Percentiles rank a stretch among this genome's conserved stretches.
These are phyloP conservation scores for Pyxicephalus adspersus DNA, from an alignment of 2,113 vertebrate species.

Conservation along the genomic window DNA sequence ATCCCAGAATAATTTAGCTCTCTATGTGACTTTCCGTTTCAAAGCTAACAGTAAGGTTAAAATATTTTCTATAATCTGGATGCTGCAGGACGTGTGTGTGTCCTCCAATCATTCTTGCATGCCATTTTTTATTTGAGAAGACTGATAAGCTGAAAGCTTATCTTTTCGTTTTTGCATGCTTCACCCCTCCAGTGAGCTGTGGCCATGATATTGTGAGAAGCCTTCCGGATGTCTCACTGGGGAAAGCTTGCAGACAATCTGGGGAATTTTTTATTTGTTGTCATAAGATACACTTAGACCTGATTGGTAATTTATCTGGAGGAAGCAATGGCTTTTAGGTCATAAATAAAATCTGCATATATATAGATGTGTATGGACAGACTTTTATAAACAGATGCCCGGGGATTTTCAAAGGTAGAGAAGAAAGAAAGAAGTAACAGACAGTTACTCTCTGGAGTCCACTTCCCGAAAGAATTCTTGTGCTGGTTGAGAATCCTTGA, in stretches of 20 bases:
- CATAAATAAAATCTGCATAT: conserved; percentile 41
- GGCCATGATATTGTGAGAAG: conserved; percentile 12
- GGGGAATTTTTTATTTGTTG: conserved; percentile 16
- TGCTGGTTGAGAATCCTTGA: neutral
- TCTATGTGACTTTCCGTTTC: conserved; percentile 2
- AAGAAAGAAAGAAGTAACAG: conserved; percentile 4
- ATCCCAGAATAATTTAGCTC: conserved; percentile 15
- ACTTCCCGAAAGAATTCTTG: neutral
- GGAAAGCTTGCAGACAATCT: conserved; percentile 14
- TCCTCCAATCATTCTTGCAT: conserved; percentile 38
- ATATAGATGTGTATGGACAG: conserved; percentile 11
- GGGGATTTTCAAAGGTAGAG: neutral
- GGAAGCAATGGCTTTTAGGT: conserved; percentile 26
- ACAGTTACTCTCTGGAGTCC: conserved; percentile 3
- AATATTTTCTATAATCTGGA: conserved; percentile 47
- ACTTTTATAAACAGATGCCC: neutral
- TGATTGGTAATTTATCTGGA: conserved; percentile 46
- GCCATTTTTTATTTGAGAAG: conserved; percentile 43
- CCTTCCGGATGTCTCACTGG: conserved; percentile 23
- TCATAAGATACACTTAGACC: conserved; percentile 20
- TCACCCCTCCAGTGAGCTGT: conserved; percentile 11
- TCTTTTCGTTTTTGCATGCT: conserved; percentile 40
- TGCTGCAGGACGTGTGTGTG: conserved; percentile 15
- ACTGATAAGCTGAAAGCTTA: conserved; percentile 45
- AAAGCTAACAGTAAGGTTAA: conserved; percentile 22